Conservation (phyloP, 2,797 vertebrate genomes). For the Pseudomugil tenellus region DNA sequence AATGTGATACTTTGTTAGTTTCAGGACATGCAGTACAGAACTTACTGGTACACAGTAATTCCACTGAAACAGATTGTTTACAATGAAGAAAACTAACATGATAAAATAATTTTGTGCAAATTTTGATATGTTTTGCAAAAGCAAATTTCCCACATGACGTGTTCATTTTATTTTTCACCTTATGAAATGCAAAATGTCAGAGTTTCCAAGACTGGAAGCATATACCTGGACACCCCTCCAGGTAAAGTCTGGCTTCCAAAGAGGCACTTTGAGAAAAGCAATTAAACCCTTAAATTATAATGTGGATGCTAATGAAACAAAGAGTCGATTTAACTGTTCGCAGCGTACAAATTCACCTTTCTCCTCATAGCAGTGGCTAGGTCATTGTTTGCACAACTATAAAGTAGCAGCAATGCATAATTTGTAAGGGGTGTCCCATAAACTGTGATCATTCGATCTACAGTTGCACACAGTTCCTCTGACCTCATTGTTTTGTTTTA, state of each 20-base stretch:
- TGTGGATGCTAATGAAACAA: conserved; percentile 3
- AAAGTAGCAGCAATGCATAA: background rate
- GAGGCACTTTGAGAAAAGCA: background rate
- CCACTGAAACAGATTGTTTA: background rate
- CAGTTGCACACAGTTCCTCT: background rate
- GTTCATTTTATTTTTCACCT: background rate
- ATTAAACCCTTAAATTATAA: conserved; percentile 2
- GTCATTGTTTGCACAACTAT: background rate
- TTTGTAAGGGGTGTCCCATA: background rate
- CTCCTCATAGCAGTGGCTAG: background rate
- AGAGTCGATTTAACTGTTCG: background rate
- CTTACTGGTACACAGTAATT: background rate
- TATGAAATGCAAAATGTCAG: background rate
- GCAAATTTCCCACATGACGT: background rate
- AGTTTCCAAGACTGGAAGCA: background rate
- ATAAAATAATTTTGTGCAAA: background rate
- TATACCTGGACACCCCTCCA: conserved; percentile 6
- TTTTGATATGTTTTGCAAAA: background rate
- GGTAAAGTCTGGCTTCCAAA: background rate
- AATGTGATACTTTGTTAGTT: conserved; percentile 22
- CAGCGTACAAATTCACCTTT: background rate
- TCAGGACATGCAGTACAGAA: conserved; percentile 4
- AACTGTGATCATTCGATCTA: background rate
- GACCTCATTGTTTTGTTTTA: background rate
- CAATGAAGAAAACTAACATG: background rate